Evolutionary conservation across 2,888 invertebrate species (phyloP), one percentile per base, ranked within the genome.

Genomic region (Brenthis daphne): DNA sequence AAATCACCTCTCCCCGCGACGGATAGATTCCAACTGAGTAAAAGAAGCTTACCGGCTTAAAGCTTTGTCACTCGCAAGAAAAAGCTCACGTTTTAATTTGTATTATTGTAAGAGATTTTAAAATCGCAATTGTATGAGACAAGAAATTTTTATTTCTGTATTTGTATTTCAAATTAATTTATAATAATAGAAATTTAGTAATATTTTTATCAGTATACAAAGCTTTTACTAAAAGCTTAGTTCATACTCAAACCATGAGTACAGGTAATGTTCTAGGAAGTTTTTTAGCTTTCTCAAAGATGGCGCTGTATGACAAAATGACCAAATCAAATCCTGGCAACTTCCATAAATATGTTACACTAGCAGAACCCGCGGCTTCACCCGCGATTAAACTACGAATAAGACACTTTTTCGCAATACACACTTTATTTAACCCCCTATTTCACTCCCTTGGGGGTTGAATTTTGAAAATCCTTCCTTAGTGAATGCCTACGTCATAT

Each of bases 11-110:
- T 50, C 37, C 29, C 12, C 37, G 53, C 65, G 20, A 65, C 57
- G 67, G 53, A 37, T 58, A 50, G 58, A 57, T 53, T n/a, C 51
- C 54, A 68, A 72, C 72, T 72, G 65, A 70, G 66, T 56, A 56
- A 64, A 57, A 53, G 16, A 37, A 51, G 37, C 37, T 20, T 58
- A 29, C 57, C 54, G 56, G 55, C 56, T 64, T 54, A 37, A 43
- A 68, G 64, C 67, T 33, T 55, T 20, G 24, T 54, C 48, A 4
- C 13, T 6, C 47, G 24, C 58, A 54, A 60, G 37, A 29, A 47
- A 58, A 66, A 66, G 53, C 58, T 48, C 33, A 16, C 16, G 1
- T 14, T 50, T 47, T 56, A 11, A n/a, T 6, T 56, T 14, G 8
- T 33, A n/a, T 29, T 55, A 54, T 24, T 55, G 13, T 14, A 55